phyloP scores from a whole-genome alignment of 2,113 vertebrate species.

The Eulemur rufifrons region DNA sequence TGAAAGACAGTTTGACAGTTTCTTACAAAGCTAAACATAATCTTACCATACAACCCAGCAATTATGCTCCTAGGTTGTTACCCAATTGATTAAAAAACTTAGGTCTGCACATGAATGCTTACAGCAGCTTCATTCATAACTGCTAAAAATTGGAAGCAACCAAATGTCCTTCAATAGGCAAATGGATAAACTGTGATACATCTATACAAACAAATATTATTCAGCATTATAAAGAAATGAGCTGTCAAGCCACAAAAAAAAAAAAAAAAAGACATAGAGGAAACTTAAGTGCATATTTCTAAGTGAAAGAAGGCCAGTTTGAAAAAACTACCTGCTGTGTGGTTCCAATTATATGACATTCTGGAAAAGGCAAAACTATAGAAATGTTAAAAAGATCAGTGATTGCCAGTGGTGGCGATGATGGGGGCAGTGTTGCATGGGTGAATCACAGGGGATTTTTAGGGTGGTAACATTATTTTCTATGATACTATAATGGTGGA shows the following conservation, averaged over 20 bases:
- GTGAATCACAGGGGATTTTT: background rate
- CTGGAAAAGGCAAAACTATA: background rate
- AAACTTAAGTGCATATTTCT: background rate
- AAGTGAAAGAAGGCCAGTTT: background rate
- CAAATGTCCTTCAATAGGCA: background rate
- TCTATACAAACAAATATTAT: background rate
- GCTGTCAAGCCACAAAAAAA: background rate
- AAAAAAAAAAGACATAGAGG: background rate
- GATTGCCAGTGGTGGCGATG: background rate
- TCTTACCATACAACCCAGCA: background rate
- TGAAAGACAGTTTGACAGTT: background rate
- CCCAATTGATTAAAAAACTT: background rate
- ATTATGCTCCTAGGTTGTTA: background rate
- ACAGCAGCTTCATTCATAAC: background rate
- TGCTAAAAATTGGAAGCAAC: background rate
- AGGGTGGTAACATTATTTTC: background rate
- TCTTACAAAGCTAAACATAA: background rate
- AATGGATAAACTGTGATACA: background rate
- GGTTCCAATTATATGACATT: background rate
- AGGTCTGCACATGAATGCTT: background rate
- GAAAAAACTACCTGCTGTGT: background rate
- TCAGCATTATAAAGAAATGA: background rate
- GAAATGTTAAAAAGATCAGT: background rate
- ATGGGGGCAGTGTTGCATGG: background rate
- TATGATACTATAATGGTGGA: background rate